A percentile compares a stretch with the other conserved stretches of the same genome.
These are phyloP conservation scores for Cephalopholis sonnerati DNA, from an alignment of 2,113 vertebrate species.

Conservation along the genomic window DNA sequence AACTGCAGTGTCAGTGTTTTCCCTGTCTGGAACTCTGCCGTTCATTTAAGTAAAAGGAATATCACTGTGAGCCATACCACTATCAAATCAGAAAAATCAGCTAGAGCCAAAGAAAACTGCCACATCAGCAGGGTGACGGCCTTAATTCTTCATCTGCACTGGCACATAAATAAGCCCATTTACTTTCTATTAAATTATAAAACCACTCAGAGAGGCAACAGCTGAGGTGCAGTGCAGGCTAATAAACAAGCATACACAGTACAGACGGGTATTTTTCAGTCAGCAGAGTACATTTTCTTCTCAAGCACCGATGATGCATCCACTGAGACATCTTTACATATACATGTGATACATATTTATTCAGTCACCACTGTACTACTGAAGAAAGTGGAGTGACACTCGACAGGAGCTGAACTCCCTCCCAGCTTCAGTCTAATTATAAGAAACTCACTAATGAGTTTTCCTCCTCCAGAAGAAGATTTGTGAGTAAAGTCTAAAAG, in stretches of 20 bases:
- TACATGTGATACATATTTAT: neutral
- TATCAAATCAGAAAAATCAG: constrained; percentile 21
- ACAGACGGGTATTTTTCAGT: neutral
- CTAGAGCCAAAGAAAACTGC: constrained; percentile 6
- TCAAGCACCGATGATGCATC: neutral
- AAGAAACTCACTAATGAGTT: constrained; percentile 3
- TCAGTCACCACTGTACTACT: neutral
- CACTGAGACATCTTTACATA: neutral
- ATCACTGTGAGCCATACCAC: neutral
- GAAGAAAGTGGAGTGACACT: neutral
- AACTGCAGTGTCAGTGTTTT: neutral
- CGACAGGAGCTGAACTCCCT: neutral
- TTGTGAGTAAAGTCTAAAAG: neutral
- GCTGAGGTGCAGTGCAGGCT: neutral
- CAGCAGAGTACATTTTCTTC: neutral
- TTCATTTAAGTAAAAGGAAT: constrained; percentile 18
- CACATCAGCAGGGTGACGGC: neutral
- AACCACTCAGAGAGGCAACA: neutral
- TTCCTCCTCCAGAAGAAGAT: constrained; percentile 12
- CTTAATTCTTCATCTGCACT: neutral
- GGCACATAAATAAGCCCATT: neutral
- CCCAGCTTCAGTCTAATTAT: constrained; percentile 20
- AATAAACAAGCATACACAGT: neutral
- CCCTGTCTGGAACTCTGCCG: neutral
- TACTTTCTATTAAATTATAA: neutral